A percentile compares a stretch with the other conserved stretches of the same genome.
These are phyloP conservation scores for Ambastaia sidthimunki DNA, from an alignment of 2,797 vertebrate species.

Conservation along the genomic window DNA sequence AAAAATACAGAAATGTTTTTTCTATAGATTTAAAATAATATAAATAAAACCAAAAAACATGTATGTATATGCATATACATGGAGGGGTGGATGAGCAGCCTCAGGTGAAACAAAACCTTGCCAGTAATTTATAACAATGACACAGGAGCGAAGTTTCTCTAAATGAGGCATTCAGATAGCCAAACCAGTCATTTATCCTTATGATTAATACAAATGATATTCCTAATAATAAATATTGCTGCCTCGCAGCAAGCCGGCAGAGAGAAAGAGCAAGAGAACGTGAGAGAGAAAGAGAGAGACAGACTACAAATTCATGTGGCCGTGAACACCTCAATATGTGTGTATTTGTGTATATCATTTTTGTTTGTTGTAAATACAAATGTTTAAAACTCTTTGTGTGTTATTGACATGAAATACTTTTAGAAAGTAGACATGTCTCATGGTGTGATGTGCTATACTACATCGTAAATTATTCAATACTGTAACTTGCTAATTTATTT, in stretches of 20 bases:
- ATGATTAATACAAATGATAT: conserved; percentile 99
- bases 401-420: neutral
- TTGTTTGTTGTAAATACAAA: neutral
- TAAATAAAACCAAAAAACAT: conserved; percentile 40
- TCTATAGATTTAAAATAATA: conserved; percentile 9
- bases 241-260: conserved; percentile 70
- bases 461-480: neutral
- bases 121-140: conserved; percentile 99
- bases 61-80: conserved; percentile 46
- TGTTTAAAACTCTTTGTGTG: neutral
- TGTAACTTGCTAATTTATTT: neutral
- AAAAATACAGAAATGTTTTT: neutral
- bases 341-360: conserved; percentile 42
- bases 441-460: neutral
- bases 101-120: conserved; percentile 92
- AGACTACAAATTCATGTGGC: conserved; percentile 46
- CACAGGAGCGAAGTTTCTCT: conserved; percentile 98
- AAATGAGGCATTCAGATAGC: conserved; percentile 99
- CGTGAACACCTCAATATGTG: conserved; percentile 26
- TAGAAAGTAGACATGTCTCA: neutral
- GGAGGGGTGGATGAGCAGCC: conserved; percentile 82
- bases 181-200: conserved; percentile 99
- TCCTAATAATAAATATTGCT: conserved; percentile 98
- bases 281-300: conserved; percentile 23
- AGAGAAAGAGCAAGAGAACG: conserved; percentile 51